Conservation (phyloP, 2,797 vertebrate genomes). For the Champsocephalus gunnari region DNA sequence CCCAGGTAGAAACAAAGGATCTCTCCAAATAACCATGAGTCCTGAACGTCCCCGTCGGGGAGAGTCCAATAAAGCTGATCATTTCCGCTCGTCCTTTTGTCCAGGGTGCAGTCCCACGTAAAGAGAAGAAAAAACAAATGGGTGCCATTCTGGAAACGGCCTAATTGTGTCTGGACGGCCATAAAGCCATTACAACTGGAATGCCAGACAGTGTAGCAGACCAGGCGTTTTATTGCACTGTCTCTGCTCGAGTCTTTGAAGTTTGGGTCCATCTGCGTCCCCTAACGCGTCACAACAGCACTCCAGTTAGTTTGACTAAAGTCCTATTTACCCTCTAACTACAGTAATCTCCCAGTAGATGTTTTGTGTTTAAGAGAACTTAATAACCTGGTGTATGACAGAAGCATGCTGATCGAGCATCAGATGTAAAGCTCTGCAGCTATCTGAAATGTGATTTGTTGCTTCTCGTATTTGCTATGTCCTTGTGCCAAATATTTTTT, state of each 20-base stretch:
- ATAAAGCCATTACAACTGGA: conserved; percentile 98
- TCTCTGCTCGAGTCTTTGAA: conserved; percentile 95
- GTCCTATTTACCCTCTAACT: conserved; percentile 43
- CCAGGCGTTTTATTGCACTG: conserved; percentile 94
- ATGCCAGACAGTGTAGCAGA: conserved; percentile 98
- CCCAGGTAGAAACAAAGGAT: conserved; percentile 86
- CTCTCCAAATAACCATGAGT: conserved; percentile 80
- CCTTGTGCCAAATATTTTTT: conserved; percentile 45
- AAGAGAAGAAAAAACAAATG: conserved; percentile 92
- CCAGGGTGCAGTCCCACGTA: conserved; percentile 83
- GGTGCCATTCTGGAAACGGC: conserved; percentile 94
- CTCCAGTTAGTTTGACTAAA: conserved; percentile 52
- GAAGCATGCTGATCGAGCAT: neutral
- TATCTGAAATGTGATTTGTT: conserved; percentile 6
- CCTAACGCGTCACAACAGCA: conserved; percentile 89
- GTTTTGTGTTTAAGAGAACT: conserved; percentile 15
- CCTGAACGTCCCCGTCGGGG: conserved; percentile 73
- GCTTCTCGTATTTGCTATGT: conserved; percentile 14
- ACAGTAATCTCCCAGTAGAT: conserved; percentile 25
- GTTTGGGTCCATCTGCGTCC: conserved; percentile 93
- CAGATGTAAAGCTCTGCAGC: conserved; percentile 13
- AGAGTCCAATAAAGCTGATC: conserved; percentile 93
- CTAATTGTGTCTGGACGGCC: conserved; percentile 97
- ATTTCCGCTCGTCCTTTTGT: conserved; percentile 95
- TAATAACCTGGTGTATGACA: conserved; percentile 19